Evolutionary conservation across 2,113 vertebrate genomes (phyloP), one percentile per base, ranked within the genome.

Genomic region (Clarias batrachus): DNA sequence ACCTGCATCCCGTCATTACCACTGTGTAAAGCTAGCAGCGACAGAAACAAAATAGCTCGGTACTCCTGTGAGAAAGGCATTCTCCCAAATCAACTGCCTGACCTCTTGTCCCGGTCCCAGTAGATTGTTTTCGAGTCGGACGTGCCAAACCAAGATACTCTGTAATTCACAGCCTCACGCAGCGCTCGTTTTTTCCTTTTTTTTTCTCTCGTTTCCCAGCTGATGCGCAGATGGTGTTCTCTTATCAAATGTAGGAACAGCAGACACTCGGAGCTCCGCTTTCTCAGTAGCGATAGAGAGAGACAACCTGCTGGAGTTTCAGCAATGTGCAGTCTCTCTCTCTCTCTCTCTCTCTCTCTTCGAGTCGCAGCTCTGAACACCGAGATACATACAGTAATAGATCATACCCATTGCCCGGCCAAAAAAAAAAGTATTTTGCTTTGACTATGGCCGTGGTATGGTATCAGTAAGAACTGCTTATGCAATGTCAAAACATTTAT

Each of bases 1-100:
- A 88, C 87, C 87, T 88, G 87, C 23, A 85, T 65, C 37, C 83
- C 77, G 48, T 88, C 87, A 76, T 81, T 74, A 63, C 83, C 85
- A 4, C 59, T 60, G 12, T 81, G 48, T 25, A 82, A 48, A 6
- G 83, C 62, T 11, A 73, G n/a, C 23, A 85, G 59, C 4, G 77
- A 85, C 11, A 88, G 27, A 17, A 85, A 65, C 1, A 85, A 7
- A 41, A 88, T 19, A 21, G 25, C 79, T 25, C 68, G 68, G 54
- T 76, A 85, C 27, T 65, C 59, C 66, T 88, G 78, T 13, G 79
- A 56, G 30, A 85, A 9, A 30, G 27, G 21, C 87, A 88, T 88
- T 71, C 57, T 88, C n/a, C 57, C 9, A 41, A 66, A 52, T 59
- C 54, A 73, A 78, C 68, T 78, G 27, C 17, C 37, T 66, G 41